A percentile compares a stretch with the other conserved stretches of the same genome.
Conservation (phyloP, 2,113 vertebrate genomes). For the Nerophis ophidion region DNA sequence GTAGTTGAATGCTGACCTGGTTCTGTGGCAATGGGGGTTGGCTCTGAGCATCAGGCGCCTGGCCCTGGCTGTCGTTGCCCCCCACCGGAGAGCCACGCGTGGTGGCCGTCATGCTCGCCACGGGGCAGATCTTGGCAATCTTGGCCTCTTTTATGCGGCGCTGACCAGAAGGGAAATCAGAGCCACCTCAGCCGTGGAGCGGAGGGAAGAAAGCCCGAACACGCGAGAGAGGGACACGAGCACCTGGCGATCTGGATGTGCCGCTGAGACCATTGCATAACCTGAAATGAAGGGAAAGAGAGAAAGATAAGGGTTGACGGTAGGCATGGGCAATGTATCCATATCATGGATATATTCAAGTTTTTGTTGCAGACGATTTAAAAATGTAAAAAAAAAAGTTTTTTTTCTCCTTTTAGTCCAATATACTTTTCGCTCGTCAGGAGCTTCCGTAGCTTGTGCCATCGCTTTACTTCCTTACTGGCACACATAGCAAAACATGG, state of each 20-base stretch:
- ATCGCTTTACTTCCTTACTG: too few species aligned
- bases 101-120: conserved; percentile 99
- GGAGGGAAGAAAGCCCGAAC: conserved; percentile 87
- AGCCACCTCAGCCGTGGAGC: conserved; percentile 83
- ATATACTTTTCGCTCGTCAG: too few species aligned
- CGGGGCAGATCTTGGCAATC: conserved; percentile 99
- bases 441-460: too few species aligned
- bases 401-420: too few species aligned
- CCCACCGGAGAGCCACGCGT: conserved; percentile 99
- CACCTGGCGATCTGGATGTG: conserved; percentile 91
- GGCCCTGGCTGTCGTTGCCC: conserved; percentile 98
- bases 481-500: too few species aligned
- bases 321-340: not conserved
- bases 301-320: not conserved
- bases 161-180: conserved; percentile 93
- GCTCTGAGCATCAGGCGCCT: conserved; percentile 98
- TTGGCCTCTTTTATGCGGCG: conserved; percentile 98
- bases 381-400: too few species aligned
- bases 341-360: too few species aligned
- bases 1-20: conserved; percentile 76
- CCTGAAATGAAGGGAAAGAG: conserved; percentile 63
- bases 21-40: conserved; percentile 97
- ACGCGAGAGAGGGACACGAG: conserved; percentile 89
- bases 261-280: conserved; percentile 99
- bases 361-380: too few species aligned